Evolutionary conservation across 1,140 invertebrate genomes (phyloP).

Genomic region (Procambarus clarkii): DNA sequence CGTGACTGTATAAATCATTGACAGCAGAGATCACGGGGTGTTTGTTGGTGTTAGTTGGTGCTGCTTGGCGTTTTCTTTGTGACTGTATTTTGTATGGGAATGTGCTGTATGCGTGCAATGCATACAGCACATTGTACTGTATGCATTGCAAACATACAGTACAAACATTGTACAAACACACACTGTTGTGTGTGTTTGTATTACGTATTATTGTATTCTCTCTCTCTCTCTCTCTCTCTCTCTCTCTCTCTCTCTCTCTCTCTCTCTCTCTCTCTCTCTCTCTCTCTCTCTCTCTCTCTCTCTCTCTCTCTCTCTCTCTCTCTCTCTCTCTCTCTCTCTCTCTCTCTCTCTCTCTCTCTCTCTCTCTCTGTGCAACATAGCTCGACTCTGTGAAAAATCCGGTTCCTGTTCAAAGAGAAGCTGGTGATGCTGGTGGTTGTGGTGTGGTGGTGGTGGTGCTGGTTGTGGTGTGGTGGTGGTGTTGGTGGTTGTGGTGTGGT

Average conservation of each 20-base stretch:
- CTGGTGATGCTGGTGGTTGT: neutral
- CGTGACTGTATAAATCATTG: neutral
- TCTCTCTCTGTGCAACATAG: neutral
- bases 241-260: constrained; percentile 2
- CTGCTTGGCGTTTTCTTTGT: too few relatives aligned
- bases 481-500: neutral
- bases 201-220: too few relatives aligned
- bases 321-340: constrained; percentile 7
- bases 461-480: neutral
- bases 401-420: neutral
- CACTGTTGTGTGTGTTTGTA: too few relatives aligned
- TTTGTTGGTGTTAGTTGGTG: neutral
- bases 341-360: constrained; percentile 12
- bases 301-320: neutral
- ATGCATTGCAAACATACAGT: too few relatives aligned
- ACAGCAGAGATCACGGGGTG: neutral
- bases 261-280: constrained; percentile 14
- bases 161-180: too few relatives aligned
- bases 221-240: neutral
- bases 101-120: too few relatives aligned
- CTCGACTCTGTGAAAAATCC: neutral
- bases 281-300: neutral
- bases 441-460: neutral
- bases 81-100: neutral
- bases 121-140: too few relatives aligned